phyloP scores from a whole-genome alignment of 2,888 invertebrate species.

The Lepidocyrtinus sp. region DNA sequence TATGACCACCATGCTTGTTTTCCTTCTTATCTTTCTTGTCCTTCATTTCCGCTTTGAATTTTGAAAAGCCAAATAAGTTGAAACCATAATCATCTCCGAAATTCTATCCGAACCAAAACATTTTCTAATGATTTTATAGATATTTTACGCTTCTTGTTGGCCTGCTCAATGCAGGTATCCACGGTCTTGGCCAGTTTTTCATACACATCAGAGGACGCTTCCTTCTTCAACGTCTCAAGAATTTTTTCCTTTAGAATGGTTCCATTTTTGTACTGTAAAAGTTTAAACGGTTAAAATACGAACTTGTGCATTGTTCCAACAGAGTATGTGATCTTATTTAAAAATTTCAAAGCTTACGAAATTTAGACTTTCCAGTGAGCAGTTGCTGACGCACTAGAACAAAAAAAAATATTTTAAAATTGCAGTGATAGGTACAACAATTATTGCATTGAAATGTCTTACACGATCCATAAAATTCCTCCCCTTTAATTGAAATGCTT shows the following conservation, averaged over 20 bases:
- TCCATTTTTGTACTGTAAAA: conserved; percentile 26
- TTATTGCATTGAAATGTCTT: too few relatives aligned
- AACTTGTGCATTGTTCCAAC: too few relatives aligned
- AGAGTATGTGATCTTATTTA: too few relatives aligned
- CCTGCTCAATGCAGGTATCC: conserved; percentile 27
- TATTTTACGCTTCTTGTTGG: conserved; percentile 21
- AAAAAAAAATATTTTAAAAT: not conserved
- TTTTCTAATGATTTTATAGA: too few relatives aligned
- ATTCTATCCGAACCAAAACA: too few relatives aligned
- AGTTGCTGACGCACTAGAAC: conserved; percentile 38
- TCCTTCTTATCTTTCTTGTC: conserved; percentile 16
- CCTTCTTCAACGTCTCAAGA: conserved; percentile 21
- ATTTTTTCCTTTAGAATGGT: conserved; percentile 25
- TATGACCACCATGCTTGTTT: conserved; percentile 13
- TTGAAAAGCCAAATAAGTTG: too few relatives aligned
- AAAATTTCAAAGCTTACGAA: conserved; percentile 24
- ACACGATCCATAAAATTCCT: conserved; percentile 32
- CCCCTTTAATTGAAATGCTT: not conserved
- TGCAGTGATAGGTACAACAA: not conserved
- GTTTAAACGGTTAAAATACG: too few relatives aligned
- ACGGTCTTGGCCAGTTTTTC: conserved; percentile 31
- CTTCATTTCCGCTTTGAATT: conserved; percentile 16
- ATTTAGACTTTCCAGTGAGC: conserved; percentile 18
- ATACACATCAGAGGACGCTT: not conserved
- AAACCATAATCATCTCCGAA: too few relatives aligned